Conservation (phyloP, 64 coral and sea anemone genomes). For the Montipora foliosa region DNA sequence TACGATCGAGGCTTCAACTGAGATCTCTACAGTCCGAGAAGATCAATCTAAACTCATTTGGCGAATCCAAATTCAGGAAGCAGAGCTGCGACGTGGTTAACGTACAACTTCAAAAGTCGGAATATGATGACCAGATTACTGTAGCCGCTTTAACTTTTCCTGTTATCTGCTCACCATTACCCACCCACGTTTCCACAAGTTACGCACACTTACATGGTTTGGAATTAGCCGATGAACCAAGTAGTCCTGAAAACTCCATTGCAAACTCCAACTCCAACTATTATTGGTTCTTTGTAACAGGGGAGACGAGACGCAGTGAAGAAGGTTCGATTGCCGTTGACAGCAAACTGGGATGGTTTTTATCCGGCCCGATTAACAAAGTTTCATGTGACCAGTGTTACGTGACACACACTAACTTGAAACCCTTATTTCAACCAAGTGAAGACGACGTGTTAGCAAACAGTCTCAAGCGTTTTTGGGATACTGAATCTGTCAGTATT, state of each 20-base stretch:
- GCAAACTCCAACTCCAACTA: not conserved
- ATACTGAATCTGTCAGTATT: constrained; percentile 14
- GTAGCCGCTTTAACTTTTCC: constrained; percentile 34
- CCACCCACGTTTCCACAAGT: not conserved
- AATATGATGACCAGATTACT: not conserved
- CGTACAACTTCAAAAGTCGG: not conserved
- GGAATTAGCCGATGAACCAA: constrained; percentile 34
- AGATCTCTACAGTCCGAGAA: not conserved
- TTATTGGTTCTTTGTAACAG: constrained; percentile 21
- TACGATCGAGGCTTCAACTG: constrained; percentile 11
- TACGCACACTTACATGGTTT: constrained; percentile 37
- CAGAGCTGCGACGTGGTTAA: constrained; percentile 30
- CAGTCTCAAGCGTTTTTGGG: constrained; percentile 36
- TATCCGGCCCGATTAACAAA: constrained; percentile 14
- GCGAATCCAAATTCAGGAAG: constrained; percentile 19
- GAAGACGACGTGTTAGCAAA: constrained; percentile 17
- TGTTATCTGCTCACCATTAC: constrained; percentile 42
- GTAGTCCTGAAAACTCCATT: not conserved
- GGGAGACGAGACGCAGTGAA: not conserved
- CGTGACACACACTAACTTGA: constrained; percentile 19
- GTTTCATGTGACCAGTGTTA: not conserved
- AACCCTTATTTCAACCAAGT: not conserved
- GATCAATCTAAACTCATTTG: constrained; percentile 8
- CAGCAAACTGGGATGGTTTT: constrained; percentile 39
- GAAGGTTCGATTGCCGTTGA: constrained; percentile 23